Evolutionary conservation across 2,888 invertebrate species (phyloP).

Genomic region (Mesochorus sp.): DNA sequence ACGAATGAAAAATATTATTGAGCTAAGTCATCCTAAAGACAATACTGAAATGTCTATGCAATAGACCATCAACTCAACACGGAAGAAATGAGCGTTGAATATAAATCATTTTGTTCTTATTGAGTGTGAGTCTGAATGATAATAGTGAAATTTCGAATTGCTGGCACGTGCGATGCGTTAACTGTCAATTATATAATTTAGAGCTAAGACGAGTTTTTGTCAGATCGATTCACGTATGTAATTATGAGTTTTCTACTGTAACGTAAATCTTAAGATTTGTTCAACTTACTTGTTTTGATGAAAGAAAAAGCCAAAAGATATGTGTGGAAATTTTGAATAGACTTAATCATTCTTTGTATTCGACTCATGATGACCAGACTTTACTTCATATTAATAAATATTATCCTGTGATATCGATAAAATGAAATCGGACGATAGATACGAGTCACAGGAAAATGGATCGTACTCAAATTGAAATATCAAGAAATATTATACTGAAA

Average conservation of each 20-base stretch:
- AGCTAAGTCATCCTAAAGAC: not conserved
- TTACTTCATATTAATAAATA: no score
- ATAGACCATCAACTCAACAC: constrained; percentile 4
- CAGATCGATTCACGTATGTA: constrained; percentile 54
- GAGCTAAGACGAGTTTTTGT: constrained; percentile 51
- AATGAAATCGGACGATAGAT: no score
- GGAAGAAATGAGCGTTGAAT: constrained; percentile 14
- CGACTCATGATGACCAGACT: no score
- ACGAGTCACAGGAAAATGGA: no score
- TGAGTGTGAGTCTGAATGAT: constrained; percentile 2
- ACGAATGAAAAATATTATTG: not conserved
- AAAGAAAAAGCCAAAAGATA: not conserved
- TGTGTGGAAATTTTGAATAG: no score
- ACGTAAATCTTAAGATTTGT: not conserved
- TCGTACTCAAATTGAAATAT: no score
- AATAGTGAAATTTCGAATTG: constrained; percentile 27
- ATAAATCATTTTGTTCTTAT: constrained; percentile 43
- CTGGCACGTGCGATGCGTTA: constrained; percentile 47
- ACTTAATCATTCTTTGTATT: no score
- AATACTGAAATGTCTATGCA: constrained; percentile 23
- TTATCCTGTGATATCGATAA: no score
- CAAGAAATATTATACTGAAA: no score
- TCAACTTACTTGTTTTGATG: constrained; percentile 5
- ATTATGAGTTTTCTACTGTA: constrained; percentile 27
- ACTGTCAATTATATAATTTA: constrained; percentile 66